Conservation (phyloP, 1,140 invertebrate genomes). For the Hyles vespertilio region DNA sequence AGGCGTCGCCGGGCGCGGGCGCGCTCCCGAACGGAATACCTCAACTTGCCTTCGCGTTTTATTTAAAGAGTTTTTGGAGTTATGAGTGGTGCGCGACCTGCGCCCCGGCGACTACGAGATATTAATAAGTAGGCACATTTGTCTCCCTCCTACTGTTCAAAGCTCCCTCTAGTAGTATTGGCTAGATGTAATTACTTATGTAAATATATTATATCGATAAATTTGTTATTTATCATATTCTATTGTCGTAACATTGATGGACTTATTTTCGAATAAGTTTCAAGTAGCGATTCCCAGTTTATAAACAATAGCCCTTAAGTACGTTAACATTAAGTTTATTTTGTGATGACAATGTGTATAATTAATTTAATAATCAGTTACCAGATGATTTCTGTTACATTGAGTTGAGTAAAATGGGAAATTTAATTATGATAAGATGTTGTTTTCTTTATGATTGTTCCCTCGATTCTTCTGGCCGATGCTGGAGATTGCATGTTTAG, state of each 20-base stretch:
- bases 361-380: constrained; percentile 66
- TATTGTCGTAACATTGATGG: constrained; percentile 64
- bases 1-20: constrained; percentile 26
- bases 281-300: constrained; percentile 62
- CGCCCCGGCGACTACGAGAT: neutral
- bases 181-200: constrained; percentile 53
- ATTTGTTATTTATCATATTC: constrained; percentile 72
- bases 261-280: constrained; percentile 66
- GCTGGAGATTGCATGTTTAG: constrained; percentile 28
- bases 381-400: constrained; percentile 63
- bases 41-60: constrained; percentile 52
- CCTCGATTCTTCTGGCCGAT: constrained; percentile 24
- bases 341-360: constrained; percentile 59
- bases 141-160: constrained; percentile 62
- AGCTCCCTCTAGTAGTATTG: constrained; percentile 56
- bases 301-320: constrained; percentile 54
- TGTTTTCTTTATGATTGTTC: constrained; percentile 63
- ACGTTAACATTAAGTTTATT: constrained; percentile 47
- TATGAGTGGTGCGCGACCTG: constrained; percentile 10
- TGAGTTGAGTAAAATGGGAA: constrained; percentile 66
- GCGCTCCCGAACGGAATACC: constrained; percentile 40
- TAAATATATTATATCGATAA: constrained; percentile 65
- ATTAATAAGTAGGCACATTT: constrained; percentile 53
- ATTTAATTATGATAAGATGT: constrained; percentile 60
- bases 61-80: constrained; percentile 11